Base-by-base conservation (phyloP, 2,113 vertebrate species). In the Edolisoma coerulescens region DNA sequence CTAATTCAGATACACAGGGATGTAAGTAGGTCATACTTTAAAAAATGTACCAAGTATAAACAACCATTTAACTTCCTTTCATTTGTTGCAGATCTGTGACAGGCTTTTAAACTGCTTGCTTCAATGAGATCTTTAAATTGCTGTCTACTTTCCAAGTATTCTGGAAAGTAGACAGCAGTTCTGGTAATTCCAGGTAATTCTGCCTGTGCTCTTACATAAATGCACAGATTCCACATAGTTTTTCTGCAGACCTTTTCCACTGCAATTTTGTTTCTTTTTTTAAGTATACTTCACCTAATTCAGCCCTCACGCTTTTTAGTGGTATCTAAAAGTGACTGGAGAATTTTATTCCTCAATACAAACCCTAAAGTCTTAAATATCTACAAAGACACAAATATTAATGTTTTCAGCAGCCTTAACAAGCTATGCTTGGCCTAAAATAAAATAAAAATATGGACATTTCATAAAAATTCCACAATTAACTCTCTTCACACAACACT, bases 31-130 rank as follows among this genome's bases (percentile, higher is more conserved):
- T 89, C 93, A 93, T 86, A 69, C 71, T 84, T 79, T 32, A 86
- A 53, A 84, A 88, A 63, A 73, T n/a, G 32, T 44, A 64, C 12
- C 11, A 47, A 83, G 42, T 53, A 95, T 64, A 81, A 94, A 41
- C 8, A 30, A 74, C 30, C 68, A 78, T 81, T 83, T 95, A 96
- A 93, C 81, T 68, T 91, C 41, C 75, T 53, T 97, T 97, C 97
- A 97, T 97, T 96, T 97, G 94, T 84, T 97, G 85, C 93, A 96
- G 87, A 97, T 95, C 65, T 32, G 42, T 54, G 89, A 93, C 91
- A 96, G 78, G 91, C 86, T 98, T 97, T 97, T 97, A 97, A 95
- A 82, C 87, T 93, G 61, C 96, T 97, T 97, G 69, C 93, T 97
- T 96, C 82, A 87, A 35, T 71, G 78, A 95, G 61, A 85, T 91